A percentile compares a stretch with the other conserved stretches of the same genome.
These are phyloP conservation scores for Crax fasciolata DNA, from an alignment of 2,797 vertebrate species.

Conservation along the genomic window DNA sequence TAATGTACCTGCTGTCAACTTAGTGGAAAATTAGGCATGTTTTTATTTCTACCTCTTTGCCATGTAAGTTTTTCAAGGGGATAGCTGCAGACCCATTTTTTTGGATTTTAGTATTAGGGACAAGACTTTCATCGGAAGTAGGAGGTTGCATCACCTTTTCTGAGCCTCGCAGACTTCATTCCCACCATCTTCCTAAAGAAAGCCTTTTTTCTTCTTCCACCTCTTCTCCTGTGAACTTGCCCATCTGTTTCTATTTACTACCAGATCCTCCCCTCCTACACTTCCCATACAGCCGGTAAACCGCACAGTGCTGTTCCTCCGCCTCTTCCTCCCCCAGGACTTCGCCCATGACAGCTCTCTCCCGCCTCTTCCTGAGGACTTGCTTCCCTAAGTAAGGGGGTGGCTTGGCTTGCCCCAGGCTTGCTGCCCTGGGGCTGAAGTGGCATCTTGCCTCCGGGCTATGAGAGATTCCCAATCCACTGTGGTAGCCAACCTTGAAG, in stretches of 20 bases:
- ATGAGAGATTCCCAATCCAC: neutral
- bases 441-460: neutral
- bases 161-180: neutral
- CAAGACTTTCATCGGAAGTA: neutral
- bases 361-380: neutral
- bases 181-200: neutral
- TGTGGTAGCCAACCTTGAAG: neutral
- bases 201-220: neutral
- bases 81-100: neutral
- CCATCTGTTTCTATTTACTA: slow-evolving; percentile 39
- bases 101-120: neutral
- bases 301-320: neutral
- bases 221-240: slow-evolving; percentile 5
- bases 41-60: neutral
- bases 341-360: neutral
- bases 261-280: neutral
- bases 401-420: fast-evolving
- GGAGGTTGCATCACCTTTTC: neutral
- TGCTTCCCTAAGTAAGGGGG: fast-evolving
- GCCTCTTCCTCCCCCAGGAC: neutral
- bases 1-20: neutral
- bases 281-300: neutral
- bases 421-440: neutral
- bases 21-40: neutral
- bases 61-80: neutral